These are phyloP conservation scores for Catonia carolina DNA, from an alignment of 2,888 invertebrate genomes.

Conservation along the genomic window DNA sequence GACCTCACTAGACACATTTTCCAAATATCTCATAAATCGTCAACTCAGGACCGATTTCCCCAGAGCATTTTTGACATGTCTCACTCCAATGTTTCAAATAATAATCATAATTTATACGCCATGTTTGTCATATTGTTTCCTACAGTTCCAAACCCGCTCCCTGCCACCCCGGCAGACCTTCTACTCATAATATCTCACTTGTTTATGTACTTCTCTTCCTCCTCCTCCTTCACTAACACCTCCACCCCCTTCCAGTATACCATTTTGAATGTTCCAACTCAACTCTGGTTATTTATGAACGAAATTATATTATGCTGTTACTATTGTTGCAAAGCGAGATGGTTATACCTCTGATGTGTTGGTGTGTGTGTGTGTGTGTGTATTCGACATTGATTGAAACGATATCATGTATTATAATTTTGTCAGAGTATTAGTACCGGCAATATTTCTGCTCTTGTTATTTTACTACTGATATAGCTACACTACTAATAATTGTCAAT, in stretches of 20 bases:
- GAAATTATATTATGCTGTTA: conserved; percentile 29
- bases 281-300: conserved; percentile 42
- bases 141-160: conserved; percentile 17
- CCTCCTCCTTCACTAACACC: background rate
- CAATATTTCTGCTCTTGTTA: too few relatives aligned
- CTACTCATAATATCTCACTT: background rate
- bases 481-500: too few relatives aligned
- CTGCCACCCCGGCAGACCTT: conserved; percentile 26
- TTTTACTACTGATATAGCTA: too few relatives aligned
- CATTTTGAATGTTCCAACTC: conserved; percentile 5
- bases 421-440: too few relatives aligned
- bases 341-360: too few relatives aligned
- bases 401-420: too few relatives aligned
- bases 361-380: too few relatives aligned
- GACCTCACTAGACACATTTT: conserved; percentile 18
- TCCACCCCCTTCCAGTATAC: conserved; percentile 29
- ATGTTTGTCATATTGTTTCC: conserved; percentile 37
- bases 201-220: background rate
- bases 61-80: conserved; percentile 27
- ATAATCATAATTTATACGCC: conserved; percentile 47
- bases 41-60: conserved; percentile 17
- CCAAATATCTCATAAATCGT: conserved; percentile 26
- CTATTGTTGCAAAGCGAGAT: too few relatives aligned
- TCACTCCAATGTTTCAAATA: conserved; percentile 40
- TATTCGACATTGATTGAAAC: too few relatives aligned